Percentiles rank a stretch among this genome's conserved stretches.
Conservation (phyloP, 2,113 vertebrate species). For the Phoxinus phoxinus region DNA sequence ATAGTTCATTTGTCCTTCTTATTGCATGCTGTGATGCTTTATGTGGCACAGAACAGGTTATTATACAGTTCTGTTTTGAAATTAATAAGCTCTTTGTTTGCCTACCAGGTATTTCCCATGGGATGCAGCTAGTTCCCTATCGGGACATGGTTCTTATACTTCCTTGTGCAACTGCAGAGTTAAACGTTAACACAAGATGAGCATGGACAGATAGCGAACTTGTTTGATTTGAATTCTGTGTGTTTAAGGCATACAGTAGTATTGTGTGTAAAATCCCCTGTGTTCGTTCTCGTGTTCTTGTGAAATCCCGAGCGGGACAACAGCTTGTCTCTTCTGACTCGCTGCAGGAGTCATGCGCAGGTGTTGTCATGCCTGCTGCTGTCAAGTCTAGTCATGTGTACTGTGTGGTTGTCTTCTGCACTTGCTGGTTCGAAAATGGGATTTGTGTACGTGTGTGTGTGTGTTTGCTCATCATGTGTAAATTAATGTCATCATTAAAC, state of each 20-base stretch:
- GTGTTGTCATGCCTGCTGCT: constrained; percentile 59
- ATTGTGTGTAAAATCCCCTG: background rate
- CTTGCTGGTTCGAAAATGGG: constrained; percentile 43
- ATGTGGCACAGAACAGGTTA: background rate
- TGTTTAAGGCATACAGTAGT: constrained; percentile 1
- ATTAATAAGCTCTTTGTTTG: constrained; percentile 61
- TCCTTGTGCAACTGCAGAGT: constrained; percentile 53
- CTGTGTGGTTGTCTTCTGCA: constrained; percentile 42
- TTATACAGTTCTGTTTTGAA: constrained; percentile 37
- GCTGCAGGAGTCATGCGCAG: constrained; percentile 38
- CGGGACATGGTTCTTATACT: constrained; percentile 51
- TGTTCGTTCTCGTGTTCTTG: background rate
- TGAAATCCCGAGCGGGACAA: constrained; percentile 20
- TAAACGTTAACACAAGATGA: constrained; percentile 43
- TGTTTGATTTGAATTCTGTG: background rate
- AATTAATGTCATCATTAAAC: no score
- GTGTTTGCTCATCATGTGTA: background rate
- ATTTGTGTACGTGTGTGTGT: constrained; percentile 10
- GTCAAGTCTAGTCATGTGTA: constrained; percentile 67
- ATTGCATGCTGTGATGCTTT: background rate
- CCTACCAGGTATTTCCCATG: constrained; percentile 46
- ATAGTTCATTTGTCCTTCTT: background rate
- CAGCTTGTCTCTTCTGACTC: constrained; percentile 23
- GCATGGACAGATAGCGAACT: background rate
- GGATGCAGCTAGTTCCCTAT: constrained; percentile 45